Evolutionary conservation across 1,140 invertebrate species (phyloP).

Genomic region (Formica selysi): DNA sequence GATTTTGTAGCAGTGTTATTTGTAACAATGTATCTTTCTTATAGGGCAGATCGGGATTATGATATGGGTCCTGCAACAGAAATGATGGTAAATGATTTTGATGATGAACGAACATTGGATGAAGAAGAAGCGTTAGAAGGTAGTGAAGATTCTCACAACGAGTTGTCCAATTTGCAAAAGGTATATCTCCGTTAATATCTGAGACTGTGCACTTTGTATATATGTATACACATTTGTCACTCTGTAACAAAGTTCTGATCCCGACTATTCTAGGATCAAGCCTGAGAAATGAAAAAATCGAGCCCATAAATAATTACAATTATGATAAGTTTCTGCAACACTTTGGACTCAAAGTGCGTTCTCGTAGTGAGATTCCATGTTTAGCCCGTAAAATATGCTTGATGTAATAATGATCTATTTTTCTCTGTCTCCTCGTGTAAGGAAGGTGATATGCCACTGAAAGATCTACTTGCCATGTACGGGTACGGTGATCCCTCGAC

Average conservation of each 20-base stretch:
- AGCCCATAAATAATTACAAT: conserved; percentile 78
- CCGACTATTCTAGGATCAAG: conserved; percentile 78
- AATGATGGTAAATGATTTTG: conserved; percentile 97
- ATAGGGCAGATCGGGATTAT: conserved; percentile 85
- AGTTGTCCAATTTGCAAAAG: conserved; percentile 95
- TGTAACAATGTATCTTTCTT: conserved; percentile 40
- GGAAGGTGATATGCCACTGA: conserved; percentile 97
- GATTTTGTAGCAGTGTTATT: neutral
- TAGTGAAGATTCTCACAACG: conserved; percentile 94
- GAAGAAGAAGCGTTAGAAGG: conserved; percentile 98
- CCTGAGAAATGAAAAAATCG: conserved; percentile 77
- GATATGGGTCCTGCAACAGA: conserved; percentile 92
- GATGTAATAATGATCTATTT: conserved; percentile 71
- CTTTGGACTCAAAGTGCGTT: conserved; percentile 78
- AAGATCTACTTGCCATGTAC: conserved; percentile 96
- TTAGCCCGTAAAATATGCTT: conserved; percentile 62
- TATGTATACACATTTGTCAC: conserved; percentile 62
- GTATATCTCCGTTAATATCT: conserved; percentile 85
- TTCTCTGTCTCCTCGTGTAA: conserved; percentile 73
- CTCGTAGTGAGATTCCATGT: conserved; percentile 77
- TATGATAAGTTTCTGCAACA: conserved; percentile 77
- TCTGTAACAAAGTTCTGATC: conserved; percentile 77
- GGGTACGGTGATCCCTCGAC: conserved; percentile 88
- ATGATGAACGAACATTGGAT: conserved; percentile 97
- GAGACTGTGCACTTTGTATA: conserved; percentile 48